Evolutionary conservation across 2,888 invertebrate genomes (phyloP), one percentile per base, ranked within the genome.

Genomic region (Macaria notata): DNA sequence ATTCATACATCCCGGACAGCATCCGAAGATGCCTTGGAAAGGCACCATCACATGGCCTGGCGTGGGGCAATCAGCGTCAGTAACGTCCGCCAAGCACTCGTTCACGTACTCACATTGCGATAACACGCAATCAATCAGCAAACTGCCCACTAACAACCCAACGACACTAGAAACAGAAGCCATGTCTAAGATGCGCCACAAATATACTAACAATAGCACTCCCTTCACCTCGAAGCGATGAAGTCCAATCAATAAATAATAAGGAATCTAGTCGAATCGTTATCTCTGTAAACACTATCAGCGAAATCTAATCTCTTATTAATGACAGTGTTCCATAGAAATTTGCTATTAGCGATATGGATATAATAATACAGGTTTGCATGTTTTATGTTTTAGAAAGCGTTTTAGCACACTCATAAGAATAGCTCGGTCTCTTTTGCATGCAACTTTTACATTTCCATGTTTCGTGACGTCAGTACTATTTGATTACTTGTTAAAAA

Each of bases 1-100:
- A 39, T 39, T 49, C 58, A 62, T 68, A 68, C 93, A 93, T 33
- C 82, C 81, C 9, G 92, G 92, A 69, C 93, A 93, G 65, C 92
- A 92, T 9, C 79, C 83, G 55, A 71, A 78, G 66, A 91, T 73
- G 41, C 66, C 70, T 6, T 68, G 61, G 54, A 83, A 79, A 30
- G 80, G 81, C 42, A 72, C 70, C 54, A 86, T 65, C 9, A 75
- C 73, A 48, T 80, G 62, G 9, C 74, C 75, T 1, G 64, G 60
- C 33, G 19, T 19, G 19, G 48, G 62, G 57, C 91, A 91, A 42
- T 84, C 80, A 0, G 62, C 69, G 29, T 69, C 70, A 3, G 72
- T 70, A 43, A 83, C 64, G 66, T 92, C 92, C 9, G 84, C 82
- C 33, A 90, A 73, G 74, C 92, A 92, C 53, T 65, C 70, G 62